Conservation (phyloP, 2,113 vertebrate species). For the Pachyramphus minor region DNA sequence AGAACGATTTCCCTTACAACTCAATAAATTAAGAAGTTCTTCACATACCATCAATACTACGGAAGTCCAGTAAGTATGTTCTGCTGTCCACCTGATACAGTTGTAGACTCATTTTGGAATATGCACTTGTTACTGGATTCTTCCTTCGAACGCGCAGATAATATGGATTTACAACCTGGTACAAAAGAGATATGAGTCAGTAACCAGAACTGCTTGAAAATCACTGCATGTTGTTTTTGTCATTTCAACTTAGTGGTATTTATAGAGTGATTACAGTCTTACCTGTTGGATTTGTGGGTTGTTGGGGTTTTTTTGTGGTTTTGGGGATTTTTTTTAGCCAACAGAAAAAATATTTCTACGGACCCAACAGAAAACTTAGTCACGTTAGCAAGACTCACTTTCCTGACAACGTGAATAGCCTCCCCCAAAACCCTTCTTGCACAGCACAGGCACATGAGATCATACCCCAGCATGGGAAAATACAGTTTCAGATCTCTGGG, state of each 20-base stretch:
- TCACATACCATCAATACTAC: slow-evolving; percentile 94
- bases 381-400: not conserved
- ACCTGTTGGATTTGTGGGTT: not conserved
- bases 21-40: not conserved
- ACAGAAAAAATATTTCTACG: not conserved
- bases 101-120: slow-evolving; percentile 98
- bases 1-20: not conserved
- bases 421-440: not conserved
- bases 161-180: slow-evolving; percentile 95
- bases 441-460: not conserved
- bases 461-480: not conserved
- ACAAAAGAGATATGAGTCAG: not conserved
- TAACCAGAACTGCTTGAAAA: not conserved
- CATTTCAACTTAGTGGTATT: not conserved
- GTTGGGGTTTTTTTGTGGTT: too few relatives aligned
- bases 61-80: slow-evolving; percentile 95
- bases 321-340: not conserved
- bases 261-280: not conserved
- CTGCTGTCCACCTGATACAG: slow-evolving; percentile 98
- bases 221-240: not conserved
- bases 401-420: not conserved
- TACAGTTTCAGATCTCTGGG: not conserved
- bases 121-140: slow-evolving; percentile 91
- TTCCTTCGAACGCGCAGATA: slow-evolving; percentile 93
- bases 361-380: not conserved